These are phyloP conservation scores for Drosophila colorata DNA, from an alignment of 2,888 invertebrate species.

Conservation along the genomic window DNA sequence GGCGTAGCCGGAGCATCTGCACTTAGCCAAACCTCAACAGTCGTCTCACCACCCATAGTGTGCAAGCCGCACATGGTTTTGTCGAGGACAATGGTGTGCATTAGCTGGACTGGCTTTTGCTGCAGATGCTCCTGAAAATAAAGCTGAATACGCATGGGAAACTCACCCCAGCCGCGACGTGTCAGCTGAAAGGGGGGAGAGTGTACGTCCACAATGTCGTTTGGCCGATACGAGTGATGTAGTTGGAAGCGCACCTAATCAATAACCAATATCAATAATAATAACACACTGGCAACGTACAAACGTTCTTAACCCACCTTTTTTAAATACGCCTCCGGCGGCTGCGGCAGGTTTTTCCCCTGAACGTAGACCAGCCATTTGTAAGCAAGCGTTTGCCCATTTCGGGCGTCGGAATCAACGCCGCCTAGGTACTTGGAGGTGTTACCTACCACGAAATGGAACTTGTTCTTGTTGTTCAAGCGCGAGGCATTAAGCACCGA, in stretches of 20 bases:
- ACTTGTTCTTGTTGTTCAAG: conserved; percentile 86
- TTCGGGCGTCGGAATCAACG: conserved; percentile 82
- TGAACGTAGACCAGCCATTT: conserved; percentile 96
- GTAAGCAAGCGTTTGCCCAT: conserved; percentile 91
- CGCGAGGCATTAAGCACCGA: conserved; percentile 85
- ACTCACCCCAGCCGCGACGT: conserved; percentile 96
- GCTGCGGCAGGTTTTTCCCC: conserved; percentile 87
- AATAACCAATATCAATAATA: neutral
- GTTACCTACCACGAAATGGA: conserved; percentile 88
- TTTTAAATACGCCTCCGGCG: conserved; percentile 88
- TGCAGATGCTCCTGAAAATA: conserved; percentile 90
- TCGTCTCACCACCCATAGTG: conserved; percentile 93
- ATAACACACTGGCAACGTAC: fast-evolving
- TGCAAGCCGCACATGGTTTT: conserved; percentile 93
- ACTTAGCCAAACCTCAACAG: conserved; percentile 90
- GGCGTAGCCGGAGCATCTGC: conserved; percentile 21
- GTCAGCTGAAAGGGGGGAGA: conserved; percentile 93
- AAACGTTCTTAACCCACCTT: conserved; percentile 86
- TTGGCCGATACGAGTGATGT: conserved; percentile 94
- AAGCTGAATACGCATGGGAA: conserved; percentile 92
- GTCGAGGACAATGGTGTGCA: conserved; percentile 93
- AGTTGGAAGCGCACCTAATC: conserved; percentile 88
- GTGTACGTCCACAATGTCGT: conserved; percentile 93
- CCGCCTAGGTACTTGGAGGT: conserved; percentile 92
- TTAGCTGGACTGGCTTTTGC: conserved; percentile 92